Conservation (phyloP, 2,113 vertebrate genomes). For the Craseonycteris thonglongyai region DNA sequence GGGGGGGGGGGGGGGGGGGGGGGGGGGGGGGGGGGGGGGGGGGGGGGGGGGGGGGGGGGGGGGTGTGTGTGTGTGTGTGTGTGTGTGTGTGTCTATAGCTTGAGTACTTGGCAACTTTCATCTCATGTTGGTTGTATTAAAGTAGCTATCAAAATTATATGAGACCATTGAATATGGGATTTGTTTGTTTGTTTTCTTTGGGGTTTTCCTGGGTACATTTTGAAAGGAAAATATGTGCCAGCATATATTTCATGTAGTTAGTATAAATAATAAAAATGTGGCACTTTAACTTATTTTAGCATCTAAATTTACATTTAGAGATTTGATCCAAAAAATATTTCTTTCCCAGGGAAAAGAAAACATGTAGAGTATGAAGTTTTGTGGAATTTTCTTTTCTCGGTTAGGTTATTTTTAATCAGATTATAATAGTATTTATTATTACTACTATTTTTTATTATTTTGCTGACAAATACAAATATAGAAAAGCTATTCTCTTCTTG, state of each 20-base stretch:
- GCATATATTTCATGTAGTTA: background rate
- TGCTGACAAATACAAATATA: background rate
- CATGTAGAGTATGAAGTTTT: background rate
- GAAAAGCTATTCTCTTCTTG: background rate
- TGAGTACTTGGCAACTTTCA: background rate
- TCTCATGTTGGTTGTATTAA: background rate
- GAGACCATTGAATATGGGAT: background rate
- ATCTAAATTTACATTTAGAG: background rate
- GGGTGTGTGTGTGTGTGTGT: background rate
- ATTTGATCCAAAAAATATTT: background rate
- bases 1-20: no score
- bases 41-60: no score
- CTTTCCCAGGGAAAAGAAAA: background rate
- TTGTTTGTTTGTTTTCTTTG: background rate
- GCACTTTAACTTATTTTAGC: background rate
- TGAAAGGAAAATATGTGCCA: background rate
- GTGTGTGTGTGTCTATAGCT: background rate
- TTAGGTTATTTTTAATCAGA: background rate
- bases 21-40: no score
- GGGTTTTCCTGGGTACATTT: background rate
- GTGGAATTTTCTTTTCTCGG: background rate
- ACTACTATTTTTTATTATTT: slow-evolving; percentile 11
- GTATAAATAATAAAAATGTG: background rate
- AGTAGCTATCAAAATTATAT: slow-evolving; percentile 3
- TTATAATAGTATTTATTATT: background rate